These are phyloP conservation scores for Saxicola maurus DNA, from an alignment of 2,797 vertebrate genomes.

Conservation along the genomic window DNA sequence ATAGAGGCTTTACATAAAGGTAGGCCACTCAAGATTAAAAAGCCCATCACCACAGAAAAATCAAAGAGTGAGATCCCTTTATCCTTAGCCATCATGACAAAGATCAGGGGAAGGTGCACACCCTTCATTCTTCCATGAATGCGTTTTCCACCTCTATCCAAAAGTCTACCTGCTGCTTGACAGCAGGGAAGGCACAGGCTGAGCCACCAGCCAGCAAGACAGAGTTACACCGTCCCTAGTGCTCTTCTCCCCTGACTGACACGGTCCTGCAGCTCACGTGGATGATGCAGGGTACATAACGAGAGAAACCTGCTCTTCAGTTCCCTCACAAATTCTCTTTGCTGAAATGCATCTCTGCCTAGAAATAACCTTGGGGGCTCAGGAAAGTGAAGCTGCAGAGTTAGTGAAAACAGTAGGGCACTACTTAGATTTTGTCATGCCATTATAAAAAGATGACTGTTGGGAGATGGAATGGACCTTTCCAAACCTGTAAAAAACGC, in stretches of 20 bases:
- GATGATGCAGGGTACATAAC: fast-evolving
- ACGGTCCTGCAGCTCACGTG: background rate
- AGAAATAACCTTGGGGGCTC: background rate
- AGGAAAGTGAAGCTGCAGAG: background rate
- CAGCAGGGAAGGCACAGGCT: background rate
- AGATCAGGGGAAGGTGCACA: background rate
- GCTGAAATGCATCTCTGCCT: background rate
- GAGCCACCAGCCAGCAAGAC: background rate
- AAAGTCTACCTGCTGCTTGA: background rate
- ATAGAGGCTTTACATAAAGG: background rate
- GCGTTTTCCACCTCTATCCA: background rate
- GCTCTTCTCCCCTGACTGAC: background rate
- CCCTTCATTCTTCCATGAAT: background rate
- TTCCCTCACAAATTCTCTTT: background rate
- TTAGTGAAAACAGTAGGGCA: background rate
- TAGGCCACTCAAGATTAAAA: background rate
- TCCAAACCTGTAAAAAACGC: background rate
- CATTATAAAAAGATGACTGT: background rate
- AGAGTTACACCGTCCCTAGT: background rate
- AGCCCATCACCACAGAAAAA: background rate
- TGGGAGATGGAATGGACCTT: background rate
- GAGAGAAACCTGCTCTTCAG: background rate
- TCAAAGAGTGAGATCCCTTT: background rate
- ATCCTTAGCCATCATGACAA: background rate
- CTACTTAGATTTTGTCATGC: background rate